Base-by-base conservation (phyloP, 2,113 vertebrate species). In the Struthidea cinerea region DNA sequence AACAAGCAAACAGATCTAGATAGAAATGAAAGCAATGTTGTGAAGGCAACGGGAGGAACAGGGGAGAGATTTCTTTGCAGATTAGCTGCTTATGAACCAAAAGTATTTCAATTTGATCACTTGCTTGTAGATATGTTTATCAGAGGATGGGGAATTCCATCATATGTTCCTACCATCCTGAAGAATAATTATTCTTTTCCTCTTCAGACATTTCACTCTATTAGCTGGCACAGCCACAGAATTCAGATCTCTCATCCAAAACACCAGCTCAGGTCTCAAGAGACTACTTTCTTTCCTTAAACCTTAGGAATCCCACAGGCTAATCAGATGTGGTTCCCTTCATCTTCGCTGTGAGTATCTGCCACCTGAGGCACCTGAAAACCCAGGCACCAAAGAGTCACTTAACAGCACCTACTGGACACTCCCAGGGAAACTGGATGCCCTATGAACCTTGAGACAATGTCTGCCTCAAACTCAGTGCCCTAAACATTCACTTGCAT, bases 1-100 rank as follows among this genome's bases (percentile, higher is more conserved):
- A 98, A 97, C 95, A 97, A 97, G 95, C 93, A 96, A 95, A 95
- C 32, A 94, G 96, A 96, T 97, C 89, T 87, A 61, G 94, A 96
- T 87, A 90, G 94, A 97, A 97, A 97, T 90, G 73, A 97, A 97
- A 96, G 75, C 89, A 93, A 90, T 81, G 83, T 75, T 94, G 74
- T 15, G 22, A 91, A 94, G 50, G 84, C 20, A 0, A 79, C 70
- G 63, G 81, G 94, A 97, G 70, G 65, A 97, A 84, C 21, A 95
- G 71, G 95, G 86, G 67, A 71, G 37, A 30, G 52, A 93, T 65
- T 97, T 93, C 89, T 96, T 97, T 96, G 93, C 96, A 98, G 95
- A 98, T 98, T 84, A 97, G 95, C 94, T 97, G 47, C 33, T 95
- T 90, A 71, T 37, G 60, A 98, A 96, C 81, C 35, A 81, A 86